These are phyloP conservation scores for Shinisaurus crocodilurus DNA, from an alignment of 2,113 vertebrate species.

Conservation along the genomic window DNA sequence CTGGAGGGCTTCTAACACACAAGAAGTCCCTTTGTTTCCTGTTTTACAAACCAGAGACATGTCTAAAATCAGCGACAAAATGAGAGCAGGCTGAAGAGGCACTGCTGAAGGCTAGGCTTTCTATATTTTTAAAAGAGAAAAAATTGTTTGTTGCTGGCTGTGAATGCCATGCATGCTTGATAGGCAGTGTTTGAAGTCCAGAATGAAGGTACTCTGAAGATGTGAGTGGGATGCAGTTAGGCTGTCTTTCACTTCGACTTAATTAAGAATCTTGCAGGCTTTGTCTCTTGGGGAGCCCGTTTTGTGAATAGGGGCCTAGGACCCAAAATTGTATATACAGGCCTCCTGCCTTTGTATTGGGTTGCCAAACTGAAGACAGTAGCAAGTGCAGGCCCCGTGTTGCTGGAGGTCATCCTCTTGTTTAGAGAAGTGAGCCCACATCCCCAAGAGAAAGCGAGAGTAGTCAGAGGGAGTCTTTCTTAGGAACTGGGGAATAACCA, in stretches of 20 bases:
- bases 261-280: constrained; percentile 82
- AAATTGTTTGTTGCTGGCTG: constrained; percentile 49
- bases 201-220: constrained; percentile 60
- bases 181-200: constrained; percentile 71
- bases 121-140: constrained; percentile 57
- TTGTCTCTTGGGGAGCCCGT: constrained; percentile 77
- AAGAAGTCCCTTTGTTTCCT: constrained; percentile 89
- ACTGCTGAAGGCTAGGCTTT: constrained; percentile 60
- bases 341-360: constrained; percentile 65
- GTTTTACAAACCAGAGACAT: constrained; percentile 83
- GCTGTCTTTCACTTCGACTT: constrained; percentile 80
- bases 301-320: constrained; percentile 73
- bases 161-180: constrained; percentile 54
- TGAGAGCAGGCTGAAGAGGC: constrained; percentile 77
- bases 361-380: constrained; percentile 74
- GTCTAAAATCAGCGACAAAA: constrained; percentile 76
- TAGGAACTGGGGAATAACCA: constrained; percentile 20
- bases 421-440: constrained; percentile 26
- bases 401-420: constrained; percentile 61
- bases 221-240: constrained; percentile 75
- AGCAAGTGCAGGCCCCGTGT: constrained; percentile 46
- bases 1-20: constrained; percentile 82
- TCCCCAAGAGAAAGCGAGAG: constrained; percentile 9
- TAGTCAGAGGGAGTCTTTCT: constrained; percentile 5
- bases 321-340: constrained; percentile 59